These are phyloP conservation scores for Oasisia sp. DNA, from an alignment of 2,888 invertebrate species.

Conservation along the genomic window DNA sequence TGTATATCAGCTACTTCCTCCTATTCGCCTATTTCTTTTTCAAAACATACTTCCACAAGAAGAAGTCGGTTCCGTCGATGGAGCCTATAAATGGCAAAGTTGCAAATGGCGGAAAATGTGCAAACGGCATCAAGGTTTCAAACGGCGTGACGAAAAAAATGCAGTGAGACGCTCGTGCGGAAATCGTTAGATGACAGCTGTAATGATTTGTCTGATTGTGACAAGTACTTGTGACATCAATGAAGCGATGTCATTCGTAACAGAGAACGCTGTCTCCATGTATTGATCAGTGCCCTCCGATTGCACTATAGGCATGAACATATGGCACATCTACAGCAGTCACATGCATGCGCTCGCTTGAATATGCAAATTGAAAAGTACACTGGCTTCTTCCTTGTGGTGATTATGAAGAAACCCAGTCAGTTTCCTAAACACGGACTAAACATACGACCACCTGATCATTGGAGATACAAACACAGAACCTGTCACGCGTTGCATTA, in stretches of 20 bases:
- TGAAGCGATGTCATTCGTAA: neutral
- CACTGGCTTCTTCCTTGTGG: neutral
- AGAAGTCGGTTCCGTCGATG: neutral
- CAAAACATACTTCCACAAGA: slow-evolving; percentile 50
- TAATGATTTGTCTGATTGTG: neutral
- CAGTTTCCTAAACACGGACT: neutral
- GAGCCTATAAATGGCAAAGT: neutral
- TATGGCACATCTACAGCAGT: neutral
- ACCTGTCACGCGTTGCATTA: neutral
- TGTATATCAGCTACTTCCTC: slow-evolving; percentile 65
- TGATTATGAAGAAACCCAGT: neutral
- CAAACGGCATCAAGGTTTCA: neutral
- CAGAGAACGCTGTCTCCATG: neutral
- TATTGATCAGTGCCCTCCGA: neutral
- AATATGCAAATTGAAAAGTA: neutral
- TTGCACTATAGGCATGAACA: slow-evolving; percentile 1
- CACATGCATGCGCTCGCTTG: neutral
- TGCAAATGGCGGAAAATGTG: neutral
- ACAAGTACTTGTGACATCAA: neutral
- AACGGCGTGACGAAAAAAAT: neutral
- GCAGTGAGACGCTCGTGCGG: neutral
- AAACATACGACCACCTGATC: neutral
- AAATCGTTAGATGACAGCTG: neutral
- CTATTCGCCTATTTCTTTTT: slow-evolving; percentile 66
- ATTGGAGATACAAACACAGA: neutral